phyloP scores from a whole-genome alignment of 2,797 vertebrate species.

The Sandelia bainsii region DNA sequence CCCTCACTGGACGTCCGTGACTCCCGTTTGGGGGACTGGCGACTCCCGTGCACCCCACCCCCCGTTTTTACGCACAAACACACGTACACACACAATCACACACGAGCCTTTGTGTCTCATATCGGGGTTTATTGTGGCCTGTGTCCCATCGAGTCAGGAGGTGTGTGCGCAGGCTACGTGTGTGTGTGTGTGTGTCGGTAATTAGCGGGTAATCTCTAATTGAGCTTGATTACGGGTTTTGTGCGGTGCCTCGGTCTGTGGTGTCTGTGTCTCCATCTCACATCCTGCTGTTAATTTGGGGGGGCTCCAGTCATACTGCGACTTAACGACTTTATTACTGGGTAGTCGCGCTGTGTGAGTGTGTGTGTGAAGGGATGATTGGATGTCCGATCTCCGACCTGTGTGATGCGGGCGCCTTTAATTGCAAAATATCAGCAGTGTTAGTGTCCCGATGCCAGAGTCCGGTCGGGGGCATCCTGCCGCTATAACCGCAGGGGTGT shows the following conservation, averaged over 20 bases:
- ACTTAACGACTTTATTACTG: constrained; percentile 67
- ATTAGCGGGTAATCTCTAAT: constrained; percentile 82
- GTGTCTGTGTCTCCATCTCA: constrained; percentile 67
- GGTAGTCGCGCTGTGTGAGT: constrained; percentile 17
- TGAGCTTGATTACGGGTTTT: constrained; percentile 69
- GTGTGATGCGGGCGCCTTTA: constrained; percentile 27
- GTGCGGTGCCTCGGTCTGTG: constrained; percentile 60
- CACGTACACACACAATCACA: constrained; percentile 47
- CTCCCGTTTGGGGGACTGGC: constrained; percentile 62
- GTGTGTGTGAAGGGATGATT: not conserved
- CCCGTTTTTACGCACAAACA: constrained; percentile 27
- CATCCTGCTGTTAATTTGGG: constrained; percentile 68
- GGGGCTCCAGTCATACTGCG: constrained; percentile 66
- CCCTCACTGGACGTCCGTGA: constrained; percentile 60
- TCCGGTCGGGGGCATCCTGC: constrained; percentile 46
- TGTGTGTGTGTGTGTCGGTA: constrained; percentile 57
- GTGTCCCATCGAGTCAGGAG: constrained; percentile 44
- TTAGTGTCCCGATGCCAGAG: constrained; percentile 39
- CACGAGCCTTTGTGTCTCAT: constrained; percentile 77
- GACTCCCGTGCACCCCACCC: constrained; percentile 57
- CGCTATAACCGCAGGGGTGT: constrained; percentile 21
- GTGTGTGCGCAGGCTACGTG: constrained; percentile 9
- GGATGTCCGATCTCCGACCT: constrained; percentile 36
- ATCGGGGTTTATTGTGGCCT: constrained; percentile 72
- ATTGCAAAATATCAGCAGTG: constrained; percentile 16